Percentiles rank a stretch among this genome's conserved stretches.
Conservation (phyloP, 2,797 vertebrate species). For the Lacerta agilis region DNA sequence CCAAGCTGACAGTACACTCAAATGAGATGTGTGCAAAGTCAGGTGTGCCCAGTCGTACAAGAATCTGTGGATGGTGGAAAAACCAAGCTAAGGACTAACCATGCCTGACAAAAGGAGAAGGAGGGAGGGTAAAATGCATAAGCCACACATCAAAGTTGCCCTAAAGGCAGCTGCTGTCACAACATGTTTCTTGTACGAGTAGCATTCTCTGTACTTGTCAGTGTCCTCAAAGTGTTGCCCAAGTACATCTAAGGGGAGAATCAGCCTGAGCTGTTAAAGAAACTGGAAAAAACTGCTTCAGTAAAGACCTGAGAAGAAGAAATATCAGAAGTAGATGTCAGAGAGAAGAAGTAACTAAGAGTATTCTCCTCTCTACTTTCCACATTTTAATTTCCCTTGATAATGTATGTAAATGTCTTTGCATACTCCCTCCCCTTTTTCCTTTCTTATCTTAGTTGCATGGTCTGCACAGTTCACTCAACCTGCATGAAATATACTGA, state of each 20-base stretch:
- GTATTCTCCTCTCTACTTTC: background rate
- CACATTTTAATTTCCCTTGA: background rate
- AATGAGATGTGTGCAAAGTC: background rate
- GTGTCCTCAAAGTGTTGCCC: background rate
- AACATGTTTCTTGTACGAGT: conserved; percentile 32
- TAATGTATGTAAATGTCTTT: background rate
- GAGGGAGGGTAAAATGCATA: conserved; percentile 34
- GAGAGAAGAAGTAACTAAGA: background rate
- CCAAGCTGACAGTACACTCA: background rate
- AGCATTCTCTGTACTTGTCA: conserved; percentile 45
- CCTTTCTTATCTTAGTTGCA: background rate
- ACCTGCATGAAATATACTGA: too few species aligned
- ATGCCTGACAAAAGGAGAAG: conserved; percentile 26
- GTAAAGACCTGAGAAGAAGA: conserved; percentile 28
- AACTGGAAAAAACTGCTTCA: background rate
- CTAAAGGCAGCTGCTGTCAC: conserved; percentile 54
- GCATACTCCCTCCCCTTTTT: background rate
- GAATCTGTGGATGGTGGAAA: background rate
- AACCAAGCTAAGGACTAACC: background rate
- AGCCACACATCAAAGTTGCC: conserved; percentile 23
- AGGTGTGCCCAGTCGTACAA: background rate
- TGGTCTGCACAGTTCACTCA: background rate
- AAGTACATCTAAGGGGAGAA: conserved; percentile 35
- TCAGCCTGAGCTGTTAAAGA: conserved; percentile 9
- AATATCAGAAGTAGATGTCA: background rate